phyloP scores from a whole-genome alignment of 2,113 vertebrate species.

The Orthonyx spaldingii region DNA sequence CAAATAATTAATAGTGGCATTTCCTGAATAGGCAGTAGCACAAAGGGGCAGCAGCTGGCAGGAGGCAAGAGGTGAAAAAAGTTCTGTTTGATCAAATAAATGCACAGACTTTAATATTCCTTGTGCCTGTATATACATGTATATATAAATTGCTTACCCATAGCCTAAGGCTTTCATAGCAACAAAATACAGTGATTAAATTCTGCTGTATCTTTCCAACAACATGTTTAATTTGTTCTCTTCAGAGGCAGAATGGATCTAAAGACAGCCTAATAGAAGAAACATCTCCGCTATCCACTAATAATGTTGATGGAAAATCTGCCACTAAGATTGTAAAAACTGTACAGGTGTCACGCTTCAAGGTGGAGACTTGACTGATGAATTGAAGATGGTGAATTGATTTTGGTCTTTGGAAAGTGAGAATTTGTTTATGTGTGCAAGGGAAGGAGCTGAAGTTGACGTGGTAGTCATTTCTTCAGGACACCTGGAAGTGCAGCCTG shows the following conservation, averaged over 20 bases:
- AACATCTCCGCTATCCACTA: slow-evolving; percentile 55
- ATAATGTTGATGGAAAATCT: slow-evolving; percentile 65
- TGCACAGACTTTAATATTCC: not conserved
- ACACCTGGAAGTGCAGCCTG: not conserved
- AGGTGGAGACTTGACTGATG: slow-evolving; percentile 75
- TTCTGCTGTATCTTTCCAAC: not conserved
- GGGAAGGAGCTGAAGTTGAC: not conserved
- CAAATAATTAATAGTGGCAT: not conserved
- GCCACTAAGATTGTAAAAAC: slow-evolving; percentile 77
- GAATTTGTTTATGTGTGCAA: not conserved
- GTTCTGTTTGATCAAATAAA: not conserved
- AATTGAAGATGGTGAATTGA: not conserved
- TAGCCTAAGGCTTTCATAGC: not conserved
- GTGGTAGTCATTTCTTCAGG: not conserved
- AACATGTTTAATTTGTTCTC: not conserved
- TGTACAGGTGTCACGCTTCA: slow-evolving; percentile 70
- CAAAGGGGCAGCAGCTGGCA: not conserved
- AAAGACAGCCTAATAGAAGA: slow-evolving; percentile 81
- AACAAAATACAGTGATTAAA: not conserved
- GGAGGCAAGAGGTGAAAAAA: not conserved
- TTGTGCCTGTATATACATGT: not conserved
- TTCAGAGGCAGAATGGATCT: slow-evolving; percentile 78
- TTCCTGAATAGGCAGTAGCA: not conserved
- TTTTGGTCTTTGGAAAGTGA: slow-evolving; percentile 39
- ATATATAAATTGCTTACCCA: not conserved